Base-by-base conservation (phyloP, 2,888 invertebrate species). In the Thymelicus acteon region DNA sequence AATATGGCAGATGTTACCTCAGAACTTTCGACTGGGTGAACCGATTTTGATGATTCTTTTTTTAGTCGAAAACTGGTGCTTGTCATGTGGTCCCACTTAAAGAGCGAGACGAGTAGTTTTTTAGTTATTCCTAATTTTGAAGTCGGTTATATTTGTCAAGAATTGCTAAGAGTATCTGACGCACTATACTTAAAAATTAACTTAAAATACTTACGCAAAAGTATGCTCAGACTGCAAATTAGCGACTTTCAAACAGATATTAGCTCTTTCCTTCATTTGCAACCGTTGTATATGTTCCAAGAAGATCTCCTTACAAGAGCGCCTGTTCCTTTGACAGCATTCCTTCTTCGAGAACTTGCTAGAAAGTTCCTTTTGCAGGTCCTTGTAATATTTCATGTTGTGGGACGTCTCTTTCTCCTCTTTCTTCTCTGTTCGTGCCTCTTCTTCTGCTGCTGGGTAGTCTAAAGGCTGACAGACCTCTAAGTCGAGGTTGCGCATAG, bases 361-460 rank as follows among this genome's bases (percentile, higher is more conserved):
- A 0, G 82, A 78, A 2, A 92, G 81, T 67, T 90, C 89, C 73
- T 89, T 92, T 75, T 91, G 92, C 71, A 88, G 61, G 71, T 92
- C 92, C 13, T 92, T 92, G 62, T 86, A 92, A 47, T 89, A 86
- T 68, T 91, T 82, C 77, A 83, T 64, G 0, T 75, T 77, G 75
- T 76, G 76, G 0, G 76, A 75, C 0, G 71, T 57, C 7, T 60
- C 47, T 64, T 62, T 5, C 15, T 54, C 67, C 1, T 54, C 57
- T 31, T 63, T 61, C 0, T 63, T 61, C 0, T 6, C 40, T 15
- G 54, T 72, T 0, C 54, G 49, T 0, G 48, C 24, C 10, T 74
- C 47, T 79, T 79, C 5, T 82, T 68, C 71, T 2, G 68, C 24
- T 4, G 75, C 78, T 6, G 79, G 74, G 8, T 73, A 75, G 1